Conservation (phyloP, 2,113 vertebrate genomes). For the Excalfactoria chinensis region DNA sequence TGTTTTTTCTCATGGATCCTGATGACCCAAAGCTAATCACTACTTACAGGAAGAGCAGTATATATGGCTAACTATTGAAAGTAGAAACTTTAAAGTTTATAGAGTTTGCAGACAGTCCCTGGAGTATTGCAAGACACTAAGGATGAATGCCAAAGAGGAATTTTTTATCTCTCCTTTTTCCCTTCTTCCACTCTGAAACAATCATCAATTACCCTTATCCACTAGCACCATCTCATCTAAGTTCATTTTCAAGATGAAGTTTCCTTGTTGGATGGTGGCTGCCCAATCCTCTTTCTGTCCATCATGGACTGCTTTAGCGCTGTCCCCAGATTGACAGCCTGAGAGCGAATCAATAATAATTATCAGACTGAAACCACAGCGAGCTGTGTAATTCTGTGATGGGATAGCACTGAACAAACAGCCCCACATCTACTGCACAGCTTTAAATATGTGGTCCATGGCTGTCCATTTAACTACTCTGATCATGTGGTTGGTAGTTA, state of each 20-base stretch:
- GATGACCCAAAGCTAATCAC: slow-evolving; percentile 18
- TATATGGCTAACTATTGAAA: slow-evolving; percentile 25
- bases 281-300: slow-evolving; percentile 93
- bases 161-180: slow-evolving; percentile 75
- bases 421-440: slow-evolving; percentile 63
- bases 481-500: slow-evolving; percentile 69
- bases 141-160: slow-evolving; percentile 76
- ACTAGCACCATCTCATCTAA: slow-evolving; percentile 88
- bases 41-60: slow-evolving; percentile 7
- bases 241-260: slow-evolving; percentile 93
- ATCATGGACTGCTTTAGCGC: slow-evolving; percentile 84
- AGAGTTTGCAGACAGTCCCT: slow-evolving; percentile 75
- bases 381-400: slow-evolving; percentile 82
- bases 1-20: not conserved
- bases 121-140: slow-evolving; percentile 70
- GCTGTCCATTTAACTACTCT: slow-evolving; percentile 72
- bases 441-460: slow-evolving; percentile 79
- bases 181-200: slow-evolving; percentile 86
- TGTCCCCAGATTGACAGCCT: slow-evolving; percentile 89
- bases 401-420: slow-evolving; percentile 80
- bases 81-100: slow-evolving; percentile 59
- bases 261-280: slow-evolving; percentile 89
- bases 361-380: slow-evolving; percentile 89
- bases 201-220: slow-evolving; percentile 97
- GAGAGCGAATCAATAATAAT: slow-evolving; percentile 98